These are phyloP conservation scores for Leptura quadrifasciata DNA, from an alignment of 2,888 invertebrate genomes.

Conservation along the genomic window DNA sequence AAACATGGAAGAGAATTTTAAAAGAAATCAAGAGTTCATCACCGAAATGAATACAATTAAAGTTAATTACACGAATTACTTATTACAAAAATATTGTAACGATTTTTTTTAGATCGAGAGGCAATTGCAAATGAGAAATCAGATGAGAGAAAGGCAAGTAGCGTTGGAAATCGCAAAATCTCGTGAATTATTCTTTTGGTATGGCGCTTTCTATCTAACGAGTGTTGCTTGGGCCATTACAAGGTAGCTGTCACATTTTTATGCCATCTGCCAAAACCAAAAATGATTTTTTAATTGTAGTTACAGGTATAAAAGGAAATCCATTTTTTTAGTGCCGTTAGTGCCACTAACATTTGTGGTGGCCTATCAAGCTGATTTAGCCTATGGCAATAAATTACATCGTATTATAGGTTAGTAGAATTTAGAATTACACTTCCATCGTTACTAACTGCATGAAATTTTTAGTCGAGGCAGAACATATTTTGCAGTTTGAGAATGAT, in stretches of 20 bases:
- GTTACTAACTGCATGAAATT: slow-evolving; percentile 37
- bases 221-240: slow-evolving; percentile 76
- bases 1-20: slow-evolving; percentile 81
- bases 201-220: slow-evolving; percentile 80
- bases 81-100: slow-evolving; percentile 37
- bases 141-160: slow-evolving; percentile 84
- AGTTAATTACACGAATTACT: slow-evolving; percentile 70
- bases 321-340: slow-evolving; percentile 79
- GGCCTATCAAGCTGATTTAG: slow-evolving; percentile 85
- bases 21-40: slow-evolving; percentile 83
- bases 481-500: slow-evolving; percentile 84
- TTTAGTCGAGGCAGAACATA: slow-evolving; percentile 86
- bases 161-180: slow-evolving; percentile 83
- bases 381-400: slow-evolving; percentile 85
- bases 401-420: slow-evolving; percentile 81
- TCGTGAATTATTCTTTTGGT: slow-evolving; percentile 85
- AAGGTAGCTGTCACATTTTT: slow-evolving; percentile 69
- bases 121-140: slow-evolving; percentile 87
- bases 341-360: slow-evolving; percentile 83
- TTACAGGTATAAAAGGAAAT: slow-evolving; percentile 73
- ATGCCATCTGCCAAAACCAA: neutral
- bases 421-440: slow-evolving; percentile 54
- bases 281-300: slow-evolving; percentile 45
- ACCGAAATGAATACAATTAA: slow-evolving; percentile 80
- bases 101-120: slow-evolving; percentile 80